Conservation (phyloP, 1,140 invertebrate species). For the Drosophila orosa region DNA sequence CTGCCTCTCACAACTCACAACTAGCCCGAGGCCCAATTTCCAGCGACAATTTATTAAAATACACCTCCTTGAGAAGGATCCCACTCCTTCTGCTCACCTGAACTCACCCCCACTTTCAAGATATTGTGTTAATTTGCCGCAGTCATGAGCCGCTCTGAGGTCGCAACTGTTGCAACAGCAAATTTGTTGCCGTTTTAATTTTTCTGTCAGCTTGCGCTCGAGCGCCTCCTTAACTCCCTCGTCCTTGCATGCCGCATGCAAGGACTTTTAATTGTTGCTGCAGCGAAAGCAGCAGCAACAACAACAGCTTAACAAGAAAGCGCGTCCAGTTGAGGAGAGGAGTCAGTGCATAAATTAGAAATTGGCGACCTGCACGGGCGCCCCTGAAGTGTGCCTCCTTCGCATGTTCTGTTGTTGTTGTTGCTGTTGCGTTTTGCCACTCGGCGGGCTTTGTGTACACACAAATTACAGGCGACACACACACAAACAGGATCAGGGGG, state of each 20-base stretch:
- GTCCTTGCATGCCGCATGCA: constrained; percentile 60
- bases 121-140: constrained; percentile 77
- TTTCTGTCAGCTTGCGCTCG: constrained; percentile 72
- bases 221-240: constrained; percentile 42
- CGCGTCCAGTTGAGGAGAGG: constrained; percentile 63
- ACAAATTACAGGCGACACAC: constrained; percentile 61
- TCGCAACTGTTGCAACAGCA: constrained; percentile 52
- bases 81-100: neutral
- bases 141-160: constrained; percentile 66
- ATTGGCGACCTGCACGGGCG: constrained; percentile 55
- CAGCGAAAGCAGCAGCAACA: constrained; percentile 32
- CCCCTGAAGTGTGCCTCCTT: constrained; percentile 31
- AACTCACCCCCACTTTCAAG: constrained; percentile 35
- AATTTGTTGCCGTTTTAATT: constrained; percentile 79
- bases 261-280: constrained; percentile 73
- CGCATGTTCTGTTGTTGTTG: constrained; percentile 44
- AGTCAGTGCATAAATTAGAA: constrained; percentile 74
- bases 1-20: constrained; percentile 1
- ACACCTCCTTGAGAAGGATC: constrained; percentile 13
- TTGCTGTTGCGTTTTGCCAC: constrained; percentile 56
- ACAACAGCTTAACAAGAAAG: constrained; percentile 60
- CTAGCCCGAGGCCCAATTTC: constrained; percentile 40
- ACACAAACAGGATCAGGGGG: constrained; percentile 15
- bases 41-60: constrained; percentile 70
- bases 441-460: constrained; percentile 63